Percentiles rank a stretch among this genome's conserved stretches.
These are phyloP conservation scores for Thunnus albacares DNA, from an alignment of 2,797 vertebrate genomes.

Conservation along the genomic window DNA sequence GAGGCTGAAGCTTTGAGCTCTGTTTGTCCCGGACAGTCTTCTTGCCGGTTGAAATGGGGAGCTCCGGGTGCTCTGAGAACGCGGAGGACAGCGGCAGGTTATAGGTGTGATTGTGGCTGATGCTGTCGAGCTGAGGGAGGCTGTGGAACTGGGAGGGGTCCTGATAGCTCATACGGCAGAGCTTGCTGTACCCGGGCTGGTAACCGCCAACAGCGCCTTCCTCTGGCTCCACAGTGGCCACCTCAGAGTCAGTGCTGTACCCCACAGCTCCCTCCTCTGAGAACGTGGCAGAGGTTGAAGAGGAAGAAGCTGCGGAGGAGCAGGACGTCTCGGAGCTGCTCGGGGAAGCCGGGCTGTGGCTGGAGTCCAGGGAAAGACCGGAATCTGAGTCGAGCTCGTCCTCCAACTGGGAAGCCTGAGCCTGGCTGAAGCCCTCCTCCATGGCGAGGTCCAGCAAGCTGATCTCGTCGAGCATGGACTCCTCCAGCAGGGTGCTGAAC, in stretches of 20 bases:
- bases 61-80: slow-evolving; percentile 86
- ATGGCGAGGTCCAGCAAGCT: slow-evolving; percentile 97
- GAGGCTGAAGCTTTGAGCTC: slow-evolving; percentile 80
- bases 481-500: slow-evolving; percentile 92
- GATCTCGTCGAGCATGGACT: slow-evolving; percentile 99
- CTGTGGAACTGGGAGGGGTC: slow-evolving; percentile 93
- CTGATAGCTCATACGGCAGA: slow-evolving; percentile 99
- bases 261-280: slow-evolving; percentile 98
- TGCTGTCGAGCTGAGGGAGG: slow-evolving; percentile 93
- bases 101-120: slow-evolving; percentile 98
- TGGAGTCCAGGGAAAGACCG: slow-evolving; percentile 97
- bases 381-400: slow-evolving; percentile 99
- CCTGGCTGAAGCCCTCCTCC: slow-evolving; percentile 97
- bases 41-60: slow-evolving; percentile 81
- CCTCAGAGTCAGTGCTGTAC: slow-evolving; percentile 98
- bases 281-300: slow-evolving; percentile 92
- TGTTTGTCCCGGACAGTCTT: slow-evolving; percentile 90
- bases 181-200: slow-evolving; percentile 96
- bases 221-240: slow-evolving; percentile 89
- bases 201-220: slow-evolving; percentile 95
- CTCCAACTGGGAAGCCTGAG: slow-evolving; percentile 94
- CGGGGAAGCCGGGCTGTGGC: slow-evolving; percentile 95
- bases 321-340: slow-evolving; percentile 97
- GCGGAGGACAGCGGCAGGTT: slow-evolving; percentile 91
- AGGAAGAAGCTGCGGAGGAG: slow-evolving; percentile 90